These are phyloP conservation scores for Drosophila mayaguana DNA, from an alignment of 2,888 invertebrate species.

Conservation along the genomic window DNA sequence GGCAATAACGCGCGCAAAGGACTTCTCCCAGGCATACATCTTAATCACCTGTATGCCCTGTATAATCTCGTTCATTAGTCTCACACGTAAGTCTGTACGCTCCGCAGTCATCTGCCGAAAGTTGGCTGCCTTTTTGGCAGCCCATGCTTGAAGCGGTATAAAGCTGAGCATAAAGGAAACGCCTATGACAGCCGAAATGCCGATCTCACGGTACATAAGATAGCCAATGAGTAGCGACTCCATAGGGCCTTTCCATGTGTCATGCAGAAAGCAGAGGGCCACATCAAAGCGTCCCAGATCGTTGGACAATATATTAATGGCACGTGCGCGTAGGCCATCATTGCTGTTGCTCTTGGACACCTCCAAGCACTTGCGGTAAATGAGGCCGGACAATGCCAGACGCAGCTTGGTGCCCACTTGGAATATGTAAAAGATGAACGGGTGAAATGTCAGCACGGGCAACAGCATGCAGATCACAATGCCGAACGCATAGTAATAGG, in stretches of 20 bases:
- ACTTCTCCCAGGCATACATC: slow-evolving; percentile 95
- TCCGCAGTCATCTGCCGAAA: slow-evolving; percentile 90
- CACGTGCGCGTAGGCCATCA: slow-evolving; percentile 91
- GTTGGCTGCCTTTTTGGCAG: slow-evolving; percentile 89
- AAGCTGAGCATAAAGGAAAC: slow-evolving; percentile 90
- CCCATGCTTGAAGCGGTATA: slow-evolving; percentile 91
- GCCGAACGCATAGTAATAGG: slow-evolving; percentile 89
- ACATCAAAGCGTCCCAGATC: slow-evolving; percentile 97
- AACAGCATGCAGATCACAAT: slow-evolving; percentile 87
- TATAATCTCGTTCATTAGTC: slow-evolving; percentile 95
- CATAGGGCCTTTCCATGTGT: slow-evolving; percentile 95
- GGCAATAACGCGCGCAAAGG: slow-evolving; percentile 90
- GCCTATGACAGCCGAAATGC: slow-evolving; percentile 89
- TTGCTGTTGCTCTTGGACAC: slow-evolving; percentile 93
- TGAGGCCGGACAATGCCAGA: slow-evolving; percentile 89
- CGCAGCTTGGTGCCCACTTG: slow-evolving; percentile 90
- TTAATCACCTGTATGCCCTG: slow-evolving; percentile 94
- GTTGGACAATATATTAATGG: slow-evolving; percentile 97
- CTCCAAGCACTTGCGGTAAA: slow-evolving; percentile 89
- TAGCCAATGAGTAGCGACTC: slow-evolving; percentile 85
- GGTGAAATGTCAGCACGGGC: slow-evolving; percentile 89
- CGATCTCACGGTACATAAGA: slow-evolving; percentile 88
- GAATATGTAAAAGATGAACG: slow-evolving; percentile 90
- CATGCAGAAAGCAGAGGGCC: slow-evolving; percentile 94
- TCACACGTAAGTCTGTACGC: slow-evolving; percentile 93